phyloP scores from a whole-genome alignment of 1,140 invertebrate species.

The Macrobrachium nipponense region DNA sequence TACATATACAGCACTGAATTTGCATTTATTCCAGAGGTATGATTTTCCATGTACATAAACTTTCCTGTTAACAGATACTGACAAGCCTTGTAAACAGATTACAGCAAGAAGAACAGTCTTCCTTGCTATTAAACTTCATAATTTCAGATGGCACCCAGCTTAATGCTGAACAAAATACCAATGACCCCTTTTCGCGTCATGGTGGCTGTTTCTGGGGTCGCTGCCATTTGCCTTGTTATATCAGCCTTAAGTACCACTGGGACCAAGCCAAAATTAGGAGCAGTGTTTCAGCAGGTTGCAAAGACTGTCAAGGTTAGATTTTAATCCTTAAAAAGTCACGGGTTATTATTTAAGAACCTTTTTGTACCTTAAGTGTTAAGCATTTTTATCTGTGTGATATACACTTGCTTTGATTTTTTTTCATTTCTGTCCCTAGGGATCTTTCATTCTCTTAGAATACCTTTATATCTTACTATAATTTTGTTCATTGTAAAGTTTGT shows the following conservation, averaged over 20 bases:
- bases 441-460: too few species aligned
- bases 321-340: background rate
- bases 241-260: conserved; percentile 35
- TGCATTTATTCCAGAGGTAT: too few species aligned
- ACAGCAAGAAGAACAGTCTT: too few species aligned
- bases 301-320: background rate
- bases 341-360: background rate
- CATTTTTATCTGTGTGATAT: too few species aligned
- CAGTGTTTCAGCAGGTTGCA: conserved; percentile 30
- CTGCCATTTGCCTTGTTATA: conserved; percentile 41
- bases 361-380: background rate
- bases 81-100: too few species aligned
- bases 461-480: too few species aligned
- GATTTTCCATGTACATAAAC: too few species aligned
- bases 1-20: too few species aligned
- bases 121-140: background rate
- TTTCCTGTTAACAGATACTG: too few species aligned
- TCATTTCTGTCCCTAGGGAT: too few species aligned
- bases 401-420: too few species aligned
- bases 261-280: conserved; percentile 32
- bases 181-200: conserved; percentile 48
- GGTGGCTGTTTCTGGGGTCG: conserved; percentile 32
- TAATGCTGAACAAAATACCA: conserved; percentile 40
- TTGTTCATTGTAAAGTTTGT: too few species aligned
- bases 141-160: conserved; percentile 37